Percentiles rank a stretch among this genome's conserved stretches.
These are phyloP conservation scores for Sceloporus tristichus DNA, from an alignment of 2,113 vertebrate species.

Conservation along the genomic window DNA sequence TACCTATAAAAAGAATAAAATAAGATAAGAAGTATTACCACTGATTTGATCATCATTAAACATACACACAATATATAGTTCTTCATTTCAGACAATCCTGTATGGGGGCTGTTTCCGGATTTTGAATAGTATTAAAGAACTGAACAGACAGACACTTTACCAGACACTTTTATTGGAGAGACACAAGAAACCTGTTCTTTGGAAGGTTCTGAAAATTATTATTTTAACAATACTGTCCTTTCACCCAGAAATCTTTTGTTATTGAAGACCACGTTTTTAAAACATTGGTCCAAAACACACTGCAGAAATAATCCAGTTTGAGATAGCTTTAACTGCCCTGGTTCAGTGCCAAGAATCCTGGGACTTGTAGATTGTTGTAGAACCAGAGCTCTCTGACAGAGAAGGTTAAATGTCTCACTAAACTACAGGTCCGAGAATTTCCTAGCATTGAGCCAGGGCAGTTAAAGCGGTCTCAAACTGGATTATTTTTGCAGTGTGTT, in stretches of 20 bases:
- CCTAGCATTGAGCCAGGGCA: too few species aligned
- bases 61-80: neutral
- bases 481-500: too few species aligned
- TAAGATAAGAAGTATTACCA: rapidly evolving
- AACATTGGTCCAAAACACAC: neutral
- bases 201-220: neutral
- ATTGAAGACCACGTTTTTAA: neutral
- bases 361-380: too few species aligned
- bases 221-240: neutral
- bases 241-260: neutral
- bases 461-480: too few species aligned
- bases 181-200: neutral
- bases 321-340: too few species aligned
- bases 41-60: neutral
- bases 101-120: neutral
- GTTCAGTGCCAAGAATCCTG: too few species aligned
- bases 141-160: rapidly evolving
- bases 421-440: too few species aligned
- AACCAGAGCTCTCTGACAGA: too few species aligned
- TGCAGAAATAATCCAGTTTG: too few species aligned
- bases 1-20: constrained; percentile 82
- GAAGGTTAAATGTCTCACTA: too few species aligned
- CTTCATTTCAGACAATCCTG: neutral
- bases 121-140: neutral
- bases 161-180: neutral